Conservation (phyloP, 2,888 invertebrate genomes). For the Phortica okadai region DNA sequence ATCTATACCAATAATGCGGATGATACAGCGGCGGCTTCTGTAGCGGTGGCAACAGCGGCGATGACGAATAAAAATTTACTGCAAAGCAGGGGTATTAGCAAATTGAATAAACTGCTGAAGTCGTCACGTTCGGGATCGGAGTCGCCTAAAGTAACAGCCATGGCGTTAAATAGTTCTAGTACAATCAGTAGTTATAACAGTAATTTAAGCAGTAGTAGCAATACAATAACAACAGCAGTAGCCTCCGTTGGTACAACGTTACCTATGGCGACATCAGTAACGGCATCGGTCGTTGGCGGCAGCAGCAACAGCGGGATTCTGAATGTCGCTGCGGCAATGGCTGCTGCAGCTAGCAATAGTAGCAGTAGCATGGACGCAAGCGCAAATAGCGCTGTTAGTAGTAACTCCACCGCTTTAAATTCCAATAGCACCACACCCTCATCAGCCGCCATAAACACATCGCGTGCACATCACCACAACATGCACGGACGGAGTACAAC, state of each 20-base stretch:
- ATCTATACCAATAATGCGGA: constrained; percentile 72
- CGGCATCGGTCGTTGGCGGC: constrained; percentile 34
- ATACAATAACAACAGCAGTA: constrained; percentile 61
- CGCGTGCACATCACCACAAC: constrained; percentile 60
- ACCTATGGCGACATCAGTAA: constrained; percentile 36
- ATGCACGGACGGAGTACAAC: constrained; percentile 77
- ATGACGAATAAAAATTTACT: constrained; percentile 58
- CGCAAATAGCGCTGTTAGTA: constrained; percentile 1
- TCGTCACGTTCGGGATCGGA: constrained; percentile 77
- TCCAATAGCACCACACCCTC: constrained; percentile 22
- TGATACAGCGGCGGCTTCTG: constrained; percentile 54
- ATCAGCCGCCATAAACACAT: constrained; percentile 34
- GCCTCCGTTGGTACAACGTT: constrained; percentile 42
- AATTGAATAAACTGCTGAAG: constrained; percentile 68
- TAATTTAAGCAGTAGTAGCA: constrained; percentile 69
- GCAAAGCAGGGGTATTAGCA: constrained; percentile 73
- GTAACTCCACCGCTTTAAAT: constrained; percentile 15
- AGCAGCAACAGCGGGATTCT: constrained; percentile 64
- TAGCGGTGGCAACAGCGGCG: constrained; percentile 46
- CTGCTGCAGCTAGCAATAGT: constrained; percentile 55
- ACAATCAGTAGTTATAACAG: constrained; percentile 75
- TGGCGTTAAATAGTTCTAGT: constrained; percentile 70
- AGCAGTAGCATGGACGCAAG: constrained; percentile 44
- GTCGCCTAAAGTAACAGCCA: constrained; percentile 76
- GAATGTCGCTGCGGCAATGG: constrained; percentile 70